Evolutionary conservation across 2,113 vertebrate species (phyloP).

Genomic region (Eublepharis macularius): DNA sequence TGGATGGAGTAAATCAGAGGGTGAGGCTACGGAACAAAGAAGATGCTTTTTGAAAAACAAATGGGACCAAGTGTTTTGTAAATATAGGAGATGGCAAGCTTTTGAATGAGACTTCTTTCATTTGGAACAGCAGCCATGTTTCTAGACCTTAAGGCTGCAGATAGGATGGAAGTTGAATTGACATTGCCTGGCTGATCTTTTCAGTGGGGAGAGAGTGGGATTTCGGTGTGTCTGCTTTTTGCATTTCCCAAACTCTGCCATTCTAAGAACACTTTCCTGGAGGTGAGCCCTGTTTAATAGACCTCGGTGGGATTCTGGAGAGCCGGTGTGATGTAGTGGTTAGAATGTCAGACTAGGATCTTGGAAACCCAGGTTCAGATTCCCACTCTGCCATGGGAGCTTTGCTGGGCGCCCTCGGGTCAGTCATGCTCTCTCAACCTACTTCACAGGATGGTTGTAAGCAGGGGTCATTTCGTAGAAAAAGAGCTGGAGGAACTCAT

Average conservation of each 20-base stretch:
- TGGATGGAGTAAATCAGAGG: background rate
- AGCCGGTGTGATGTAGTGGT: too few relatives aligned
- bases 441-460: too few relatives aligned
- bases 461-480: too few relatives aligned
- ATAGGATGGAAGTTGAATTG: background rate
- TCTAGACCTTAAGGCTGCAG: background rate
- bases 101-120: background rate
- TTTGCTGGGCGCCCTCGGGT: too few relatives aligned
- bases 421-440: too few relatives aligned
- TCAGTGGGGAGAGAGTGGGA: background rate
- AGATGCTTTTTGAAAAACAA: background rate
- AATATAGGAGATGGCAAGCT: background rate
- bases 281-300: too few relatives aligned
- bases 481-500: too few relatives aligned
- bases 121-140: background rate
- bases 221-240: background rate
- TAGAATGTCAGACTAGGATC: too few relatives aligned
- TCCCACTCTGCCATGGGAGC: too few relatives aligned
- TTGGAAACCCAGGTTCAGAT: too few relatives aligned
- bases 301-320: too few relatives aligned
- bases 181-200: background rate
- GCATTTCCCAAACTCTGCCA: background rate
- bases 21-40: background rate
- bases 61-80: background rate
- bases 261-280: too few relatives aligned